Conservation (phyloP, 1,140 invertebrate species). For the Sarcophaga bullata region DNA sequence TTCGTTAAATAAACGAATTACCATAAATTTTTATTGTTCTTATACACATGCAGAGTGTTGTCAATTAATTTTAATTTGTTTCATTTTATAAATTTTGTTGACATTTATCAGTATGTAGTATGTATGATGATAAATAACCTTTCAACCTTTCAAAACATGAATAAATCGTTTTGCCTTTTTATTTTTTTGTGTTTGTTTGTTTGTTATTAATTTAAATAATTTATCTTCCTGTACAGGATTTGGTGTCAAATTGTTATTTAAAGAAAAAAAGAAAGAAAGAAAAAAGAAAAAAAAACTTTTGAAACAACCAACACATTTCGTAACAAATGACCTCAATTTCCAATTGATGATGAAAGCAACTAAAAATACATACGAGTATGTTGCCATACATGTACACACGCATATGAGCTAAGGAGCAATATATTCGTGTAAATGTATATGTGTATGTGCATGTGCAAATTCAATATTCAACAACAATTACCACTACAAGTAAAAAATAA, state of each 20-base stretch:
- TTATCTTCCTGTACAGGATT: not conserved
- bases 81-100: too few relatives aligned
- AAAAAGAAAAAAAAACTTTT: not conserved
- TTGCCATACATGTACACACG: not conserved
- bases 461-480: too few relatives aligned
- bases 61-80: too few relatives aligned
- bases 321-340: conserved; percentile 9
- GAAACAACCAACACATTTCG: not conserved
- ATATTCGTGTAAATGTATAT: too few relatives aligned
- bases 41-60: too few relatives aligned
- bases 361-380: not conserved
- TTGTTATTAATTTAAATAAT: not conserved
- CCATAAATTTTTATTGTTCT: too few relatives aligned
- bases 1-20: too few relatives aligned
- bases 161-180: not conserved
- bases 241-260: not conserved
- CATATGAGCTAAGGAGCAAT: too few relatives aligned
- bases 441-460: too few relatives aligned
- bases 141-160: not conserved
- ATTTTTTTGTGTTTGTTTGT: not conserved
- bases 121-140: too few relatives aligned
- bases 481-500: too few relatives aligned
- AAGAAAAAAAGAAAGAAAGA: not conserved
- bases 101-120: too few relatives aligned
- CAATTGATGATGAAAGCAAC: not conserved